Conservation (phyloP, 2,797 vertebrate genomes). For the Lophius americanus region DNA sequence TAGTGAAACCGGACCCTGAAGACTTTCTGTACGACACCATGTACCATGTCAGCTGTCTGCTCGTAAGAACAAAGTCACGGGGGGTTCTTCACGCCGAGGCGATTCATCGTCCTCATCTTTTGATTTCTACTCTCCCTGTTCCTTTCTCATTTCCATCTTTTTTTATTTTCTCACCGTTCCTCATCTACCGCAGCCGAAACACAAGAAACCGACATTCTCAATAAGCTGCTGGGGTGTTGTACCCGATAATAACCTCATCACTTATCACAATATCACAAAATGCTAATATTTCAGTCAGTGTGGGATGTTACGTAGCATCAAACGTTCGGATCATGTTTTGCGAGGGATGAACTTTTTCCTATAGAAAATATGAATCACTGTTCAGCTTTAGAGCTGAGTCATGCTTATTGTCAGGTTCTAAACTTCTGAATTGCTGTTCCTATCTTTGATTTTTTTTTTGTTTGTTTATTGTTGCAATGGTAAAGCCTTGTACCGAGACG, state of each 20-base stretch:
- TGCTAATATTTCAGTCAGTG: background rate
- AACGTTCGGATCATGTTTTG: too few relatives aligned
- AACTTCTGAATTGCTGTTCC: too few relatives aligned
- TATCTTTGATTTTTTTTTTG: too few relatives aligned
- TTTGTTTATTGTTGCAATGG: too few relatives aligned
- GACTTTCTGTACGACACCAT: slow-evolving; percentile 20
- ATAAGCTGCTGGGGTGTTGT: background rate
- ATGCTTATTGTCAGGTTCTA: too few relatives aligned
- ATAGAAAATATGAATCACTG: too few relatives aligned
- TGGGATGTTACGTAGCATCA: too few relatives aligned
- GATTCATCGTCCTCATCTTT: slow-evolving; percentile 36
- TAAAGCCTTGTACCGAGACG: too few relatives aligned
- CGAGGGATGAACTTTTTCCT: background rate
- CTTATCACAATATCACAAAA: background rate
- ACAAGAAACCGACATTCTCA: background rate
- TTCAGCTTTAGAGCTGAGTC: too few relatives aligned
- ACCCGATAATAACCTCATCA: background rate
- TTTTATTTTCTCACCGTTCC: background rate
- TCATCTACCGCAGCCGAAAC: background rate
- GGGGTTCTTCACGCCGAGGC: slow-evolving; percentile 16
- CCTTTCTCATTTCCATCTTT: slow-evolving; percentile 1
- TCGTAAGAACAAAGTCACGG: slow-evolving; percentile 37
- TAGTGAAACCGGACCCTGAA: slow-evolving; percentile 40
- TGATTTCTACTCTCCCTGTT: slow-evolving; percentile 3
- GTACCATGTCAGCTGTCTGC: slow-evolving; percentile 20